Base-by-base conservation (phyloP, 1,140 invertebrate genomes). In the Meloidogyne floridensis region DNA sequence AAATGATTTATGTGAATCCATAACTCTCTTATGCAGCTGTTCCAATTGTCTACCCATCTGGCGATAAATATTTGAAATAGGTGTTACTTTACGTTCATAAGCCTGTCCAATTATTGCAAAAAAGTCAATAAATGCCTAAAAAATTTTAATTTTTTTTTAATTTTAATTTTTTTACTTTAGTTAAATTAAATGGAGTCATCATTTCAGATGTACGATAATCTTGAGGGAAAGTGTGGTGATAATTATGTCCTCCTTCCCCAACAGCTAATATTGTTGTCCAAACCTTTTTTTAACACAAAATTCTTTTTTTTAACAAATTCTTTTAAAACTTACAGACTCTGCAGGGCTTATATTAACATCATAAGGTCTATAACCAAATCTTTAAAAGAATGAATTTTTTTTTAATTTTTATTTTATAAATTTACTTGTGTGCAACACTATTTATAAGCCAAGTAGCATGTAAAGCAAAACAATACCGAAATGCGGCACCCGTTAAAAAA, bases 371-470 rank as follows among this genome's bases (percentile, higher is more conserved):
- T 93, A 93, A 72, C 97, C 97, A 92, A 94, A 96, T 86, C 96
- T 93, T 54, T 54, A 54, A 54, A 54, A 81, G 43, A 74, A 75
- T 15, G 32, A 85, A 11, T 8, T 11, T 15, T 76, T 13, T 15
- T 70, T 76, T 51, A 20, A 51, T 9, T 13, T 20, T n/a, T n/a
- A 76, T 43, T 53, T 11, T 8, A 15, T 8, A 42, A 65, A 75
- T 18, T 80, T 56, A 85, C 77, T 72, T 77, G 73, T 87, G 85
- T 11, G 85, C 82, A 54, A 54, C 84, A 42, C 84, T 83, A 90
- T 98, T 98, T 0, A 98, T 96, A 54, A 96, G 91, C 96, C 96
- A 98, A 3, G 96, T 98, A 83, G 94, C 93, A 89, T 99, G 95
- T 18, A 98, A 91, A 11, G 94, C 94, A 86, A 94, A 93, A 10